phyloP scores from a whole-genome alignment of 2,113 vertebrate genomes.

The Mionectes macconnelli region DNA sequence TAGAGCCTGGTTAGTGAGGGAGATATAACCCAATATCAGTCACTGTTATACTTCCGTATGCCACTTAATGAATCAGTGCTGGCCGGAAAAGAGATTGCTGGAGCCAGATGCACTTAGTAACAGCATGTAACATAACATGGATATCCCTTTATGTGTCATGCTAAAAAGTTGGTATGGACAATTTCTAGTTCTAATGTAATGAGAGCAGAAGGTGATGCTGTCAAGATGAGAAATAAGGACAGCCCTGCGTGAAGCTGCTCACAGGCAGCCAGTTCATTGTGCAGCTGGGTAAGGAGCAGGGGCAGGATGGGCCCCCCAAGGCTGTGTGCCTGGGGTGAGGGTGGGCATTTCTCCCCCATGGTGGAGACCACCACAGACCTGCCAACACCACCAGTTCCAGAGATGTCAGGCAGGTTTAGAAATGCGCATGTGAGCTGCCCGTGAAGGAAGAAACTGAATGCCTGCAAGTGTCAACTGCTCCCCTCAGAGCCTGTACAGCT shows the following conservation, averaged over 20 bases:
- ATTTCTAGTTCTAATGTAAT: neutral
- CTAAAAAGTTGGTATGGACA: neutral
- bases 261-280: rapidly evolving
- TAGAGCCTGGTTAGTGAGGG: neutral
- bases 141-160: slow-evolving; percentile 5
- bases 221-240: neutral
- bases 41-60: neutral
- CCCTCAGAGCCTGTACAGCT: neutral
- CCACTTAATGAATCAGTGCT: slow-evolving; percentile 38
- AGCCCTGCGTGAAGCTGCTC: neutral
- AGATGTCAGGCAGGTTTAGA: neutral
- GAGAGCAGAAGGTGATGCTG: neutral
- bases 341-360: neutral
- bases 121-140: neutral
- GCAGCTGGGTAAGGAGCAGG: rapidly evolving
- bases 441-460: neutral
- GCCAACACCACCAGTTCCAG: neutral
- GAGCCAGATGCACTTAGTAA: slow-evolving; percentile 6
- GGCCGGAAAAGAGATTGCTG: slow-evolving; percentile 12
- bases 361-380: rapidly evolving
- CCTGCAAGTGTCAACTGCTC: rapidly evolving
- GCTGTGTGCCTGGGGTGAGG: rapidly evolving
- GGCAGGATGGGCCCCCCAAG: neutral
- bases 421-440: neutral
- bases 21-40: slow-evolving; percentile 1